Base-by-base conservation (phyloP, 2,888 invertebrate genomes). In the Napeogenes sylphis region DNA sequence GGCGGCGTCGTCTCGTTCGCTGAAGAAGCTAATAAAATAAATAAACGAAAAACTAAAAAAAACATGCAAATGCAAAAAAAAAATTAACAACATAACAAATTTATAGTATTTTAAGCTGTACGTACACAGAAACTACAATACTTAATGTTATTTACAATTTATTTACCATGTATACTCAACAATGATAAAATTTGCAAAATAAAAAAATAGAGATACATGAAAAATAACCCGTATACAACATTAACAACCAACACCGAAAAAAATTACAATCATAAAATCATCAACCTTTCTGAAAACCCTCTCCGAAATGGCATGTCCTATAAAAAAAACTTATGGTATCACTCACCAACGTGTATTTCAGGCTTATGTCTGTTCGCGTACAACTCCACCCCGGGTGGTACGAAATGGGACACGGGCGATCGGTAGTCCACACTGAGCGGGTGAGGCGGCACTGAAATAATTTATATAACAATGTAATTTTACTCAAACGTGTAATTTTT, bases 381-480 rank as follows among this genome's bases (percentile, higher is more conserved):
- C 55, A 89, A 53, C 69, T 90, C 89, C 0, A 87, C 85, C 0
- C 82, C 86, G 0, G 90, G 89, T 0, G 90, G 90, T 0, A 90
- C 84, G 71, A 90, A 90, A 67, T 90, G 90, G 0, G 89, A 88
- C 0, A 88, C 86, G 0, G 90, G 90, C 0, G 90, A 90, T 0
- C 90, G 81, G 65, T 85, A 90, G 75, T 90, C 90, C 65, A 89
- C 89, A 2, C 77, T 76, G 2, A 90, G 70, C 0, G 89, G 89
- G 4, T 89, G 68, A 0, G 82, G 80, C 14, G 85, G 80, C 67
- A 81, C 87, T 87, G 79, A 0, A 63, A 45, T 56, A 55, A 55
- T 30, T 45, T 58, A 30, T 58, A 42, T 33, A 51, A 42, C 8
- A 42, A 3, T 10, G 42, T 10, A 42, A 10, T 42, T 42, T 42